Evolutionary conservation across 2,888 invertebrate genomes (phyloP), one percentile per base, ranked within the genome.

Genomic region (Pediacus dermestoides): DNA sequence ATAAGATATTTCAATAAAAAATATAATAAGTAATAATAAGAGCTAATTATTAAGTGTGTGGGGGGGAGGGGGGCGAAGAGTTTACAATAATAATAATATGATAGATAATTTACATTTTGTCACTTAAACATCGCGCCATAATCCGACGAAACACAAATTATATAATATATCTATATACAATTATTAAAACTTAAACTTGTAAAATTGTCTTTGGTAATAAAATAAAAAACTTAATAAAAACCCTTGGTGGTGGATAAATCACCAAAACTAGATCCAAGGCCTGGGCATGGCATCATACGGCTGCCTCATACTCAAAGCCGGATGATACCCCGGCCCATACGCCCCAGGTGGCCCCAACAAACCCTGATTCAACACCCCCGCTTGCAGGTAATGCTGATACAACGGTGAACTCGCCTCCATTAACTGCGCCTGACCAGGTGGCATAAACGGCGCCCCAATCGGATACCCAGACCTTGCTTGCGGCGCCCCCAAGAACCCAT

Each of bases 231-330:
- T 30, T 16, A 32, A 33, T 34, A 39, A 36, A 32, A 45, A 39
- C 22, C 27, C 13, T n/a, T n/a, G n/a, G n/a, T n/a, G n/a, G n/a
- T n/a, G n/a, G n/a, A n/a, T n/a, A n/a, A n/a, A n/a, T 25, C 26
- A 35, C 31, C 42, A 15, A 37, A 46, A 47, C 44, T 58, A 58
- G 10, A 82, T 79, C 84, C 84, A 85, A 36, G 82, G n/a, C n/a
- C n/a, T n/a, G n/a, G n/a, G 82, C 55, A 84, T 80, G 34, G 78
- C 64, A 60, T 85, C 85, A 56, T 82, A 84, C n/a, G 81, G 81
- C 64, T 83, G 84, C 63, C 84, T 74, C 61, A 82, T 82, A 44
- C 81, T 77, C 37, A 85, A 72, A 12, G 76, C 66, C 1, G 75
- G 66, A 13, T 71, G 79, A 51, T 83, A 84, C 1, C 81, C 78